Conservation (phyloP, 2,797 vertebrate genomes). For the Sebastes trivittatus region DNA sequence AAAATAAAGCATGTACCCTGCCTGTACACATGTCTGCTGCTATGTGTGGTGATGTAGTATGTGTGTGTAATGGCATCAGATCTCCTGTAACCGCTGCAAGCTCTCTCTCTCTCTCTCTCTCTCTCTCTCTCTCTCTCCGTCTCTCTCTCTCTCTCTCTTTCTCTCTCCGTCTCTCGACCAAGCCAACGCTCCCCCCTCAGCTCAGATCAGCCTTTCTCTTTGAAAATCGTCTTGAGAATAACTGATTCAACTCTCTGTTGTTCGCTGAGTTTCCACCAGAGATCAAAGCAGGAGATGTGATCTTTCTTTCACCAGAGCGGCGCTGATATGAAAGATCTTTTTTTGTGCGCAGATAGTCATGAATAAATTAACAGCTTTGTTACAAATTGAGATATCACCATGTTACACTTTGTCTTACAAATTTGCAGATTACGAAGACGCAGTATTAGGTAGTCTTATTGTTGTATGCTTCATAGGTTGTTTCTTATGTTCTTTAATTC, state of each 20-base stretch:
- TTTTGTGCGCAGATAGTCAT: not conserved
- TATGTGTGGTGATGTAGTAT: not conserved
- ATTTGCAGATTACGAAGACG: not conserved
- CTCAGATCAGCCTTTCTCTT: not conserved
- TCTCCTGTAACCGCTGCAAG: too few species aligned
- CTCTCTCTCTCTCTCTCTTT: not conserved
- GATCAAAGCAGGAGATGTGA: not conserved
- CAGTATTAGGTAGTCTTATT: not conserved
- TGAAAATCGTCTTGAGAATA: not conserved
- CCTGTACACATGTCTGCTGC: not conserved
- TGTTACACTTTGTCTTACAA: not conserved
- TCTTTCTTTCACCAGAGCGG: not conserved
- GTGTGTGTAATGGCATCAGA: not conserved
- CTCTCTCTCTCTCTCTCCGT: not conserved
- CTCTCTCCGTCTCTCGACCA: not conserved
- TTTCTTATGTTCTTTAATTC: not conserved
- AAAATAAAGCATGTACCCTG: not conserved
- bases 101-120: not conserved
- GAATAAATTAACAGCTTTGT: slow-evolving; percentile 6
- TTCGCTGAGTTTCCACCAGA: not conserved
- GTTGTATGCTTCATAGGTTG: not conserved
- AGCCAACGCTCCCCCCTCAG: not conserved
- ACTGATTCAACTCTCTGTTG: not conserved
- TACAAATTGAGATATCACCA: not conserved
- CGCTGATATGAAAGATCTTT: not conserved